These are phyloP conservation scores for Atta colombica DNA, from an alignment of 1,140 invertebrate species.

Conservation along the genomic window DNA sequence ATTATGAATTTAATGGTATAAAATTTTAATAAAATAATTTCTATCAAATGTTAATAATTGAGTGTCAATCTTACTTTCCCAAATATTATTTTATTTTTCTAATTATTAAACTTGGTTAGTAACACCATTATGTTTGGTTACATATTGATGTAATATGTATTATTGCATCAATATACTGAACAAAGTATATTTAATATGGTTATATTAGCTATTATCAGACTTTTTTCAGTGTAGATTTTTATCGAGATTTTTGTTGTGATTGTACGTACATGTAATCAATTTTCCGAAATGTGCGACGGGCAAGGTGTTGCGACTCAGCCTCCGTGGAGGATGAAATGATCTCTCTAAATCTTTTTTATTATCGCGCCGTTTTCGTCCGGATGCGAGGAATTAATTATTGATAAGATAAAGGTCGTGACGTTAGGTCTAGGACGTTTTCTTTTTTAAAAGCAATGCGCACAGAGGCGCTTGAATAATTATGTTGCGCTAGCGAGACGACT, in stretches of 20 bases:
- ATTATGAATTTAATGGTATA: no score
- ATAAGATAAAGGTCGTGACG: background rate
- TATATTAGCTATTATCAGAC: no score
- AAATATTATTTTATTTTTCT: no score
- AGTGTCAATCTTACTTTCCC: no score
- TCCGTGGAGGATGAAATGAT: slow-evolving; percentile 17
- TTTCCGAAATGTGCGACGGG: slow-evolving; percentile 21
- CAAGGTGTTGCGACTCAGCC: slow-evolving; percentile 13
- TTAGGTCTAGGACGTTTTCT: background rate
- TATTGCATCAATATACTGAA: no score
- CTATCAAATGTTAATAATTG: no score
- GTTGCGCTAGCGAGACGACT: background rate
- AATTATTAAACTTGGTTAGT: no score
- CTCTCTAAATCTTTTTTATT: slow-evolving; percentile 12
- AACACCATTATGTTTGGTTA: no score
- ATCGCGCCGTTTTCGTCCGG: slow-evolving; percentile 4
- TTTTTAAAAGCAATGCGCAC: slow-evolving; percentile 10
- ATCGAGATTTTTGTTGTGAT: background rate
- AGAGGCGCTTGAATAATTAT: slow-evolving; percentile 42
- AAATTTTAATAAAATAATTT: no score
- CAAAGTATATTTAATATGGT: no score
- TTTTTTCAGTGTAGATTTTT: no score
- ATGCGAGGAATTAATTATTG: background rate
- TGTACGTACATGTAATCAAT: background rate
- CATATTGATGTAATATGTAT: no score